Conservation (phyloP, 2,888 invertebrate species). For the Meteorus colon region DNA sequence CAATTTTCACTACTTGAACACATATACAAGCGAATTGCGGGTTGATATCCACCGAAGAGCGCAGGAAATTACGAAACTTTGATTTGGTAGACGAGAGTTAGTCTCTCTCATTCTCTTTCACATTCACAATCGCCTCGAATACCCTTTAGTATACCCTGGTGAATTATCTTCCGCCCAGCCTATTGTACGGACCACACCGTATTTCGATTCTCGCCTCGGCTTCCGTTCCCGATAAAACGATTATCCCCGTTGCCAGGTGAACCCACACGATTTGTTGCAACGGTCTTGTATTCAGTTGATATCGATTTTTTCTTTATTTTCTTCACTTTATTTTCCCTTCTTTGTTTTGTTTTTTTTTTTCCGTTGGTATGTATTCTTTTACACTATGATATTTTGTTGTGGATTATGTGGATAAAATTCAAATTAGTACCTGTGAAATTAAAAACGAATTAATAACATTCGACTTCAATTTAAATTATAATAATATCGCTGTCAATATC, state of each 20-base stretch:
- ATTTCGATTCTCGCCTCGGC: constrained; percentile 48
- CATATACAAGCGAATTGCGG: constrained; percentile 38
- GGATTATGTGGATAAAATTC: no score
- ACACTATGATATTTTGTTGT: neutral
- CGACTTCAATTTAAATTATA: no score
- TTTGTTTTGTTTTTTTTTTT: neutral
- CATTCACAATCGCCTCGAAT: neutral
- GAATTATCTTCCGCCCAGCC: constrained; percentile 46
- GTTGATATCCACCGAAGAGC: constrained; percentile 47
- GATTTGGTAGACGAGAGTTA: constrained; percentile 47
- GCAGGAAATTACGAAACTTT: constrained; percentile 60
- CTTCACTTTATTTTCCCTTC: neutral
- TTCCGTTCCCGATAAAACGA: constrained; percentile 45
- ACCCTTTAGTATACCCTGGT: constrained; percentile 17
- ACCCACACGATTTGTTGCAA: constrained; percentile 27
- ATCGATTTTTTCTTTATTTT: constrained; percentile 10
- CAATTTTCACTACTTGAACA: constrained; percentile 5
- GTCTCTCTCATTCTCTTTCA: constrained; percentile 21
- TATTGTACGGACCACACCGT: constrained; percentile 42
- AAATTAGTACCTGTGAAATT: no score
- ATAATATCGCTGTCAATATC: no score
- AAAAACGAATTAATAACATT: no score
- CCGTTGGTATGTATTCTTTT: no score
- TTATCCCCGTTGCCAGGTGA: constrained; percentile 36
- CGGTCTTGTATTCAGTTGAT: neutral